These are phyloP conservation scores for Picus viridis DNA, from an alignment of 2,797 vertebrate species.

Conservation along the genomic window DNA sequence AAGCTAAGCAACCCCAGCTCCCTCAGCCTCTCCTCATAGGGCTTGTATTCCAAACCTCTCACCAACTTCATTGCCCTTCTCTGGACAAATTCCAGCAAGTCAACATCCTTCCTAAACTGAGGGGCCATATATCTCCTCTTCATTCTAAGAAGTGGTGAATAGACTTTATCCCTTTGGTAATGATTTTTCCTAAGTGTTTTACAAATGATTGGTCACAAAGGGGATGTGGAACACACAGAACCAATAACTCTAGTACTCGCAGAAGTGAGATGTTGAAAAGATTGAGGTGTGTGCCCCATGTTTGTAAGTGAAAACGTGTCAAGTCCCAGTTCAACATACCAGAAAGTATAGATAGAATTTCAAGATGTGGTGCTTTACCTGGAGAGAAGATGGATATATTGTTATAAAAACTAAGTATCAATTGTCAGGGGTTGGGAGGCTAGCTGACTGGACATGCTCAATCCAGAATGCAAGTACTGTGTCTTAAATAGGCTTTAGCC, in stretches of 20 bases:
- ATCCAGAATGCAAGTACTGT: background rate
- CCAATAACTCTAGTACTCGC: background rate
- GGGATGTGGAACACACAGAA: background rate
- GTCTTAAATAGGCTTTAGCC: background rate
- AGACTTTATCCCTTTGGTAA: background rate
- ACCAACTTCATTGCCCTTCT: too few relatives aligned
- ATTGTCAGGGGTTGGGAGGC: background rate
- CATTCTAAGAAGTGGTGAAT: background rate
- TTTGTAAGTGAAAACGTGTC: background rate
- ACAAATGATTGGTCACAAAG: background rate
- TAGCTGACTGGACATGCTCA: background rate
- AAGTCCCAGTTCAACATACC: background rate
- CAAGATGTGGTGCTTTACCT: background rate
- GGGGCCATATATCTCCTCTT: background rate
- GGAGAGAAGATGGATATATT: background rate
- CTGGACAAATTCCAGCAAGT: too few relatives aligned
- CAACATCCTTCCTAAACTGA: too few relatives aligned
- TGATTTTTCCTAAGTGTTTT: slow-evolving; percentile 24
- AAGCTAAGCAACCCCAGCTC: too few relatives aligned
- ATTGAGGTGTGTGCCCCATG: background rate
- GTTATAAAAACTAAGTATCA: background rate
- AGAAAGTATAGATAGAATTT: background rate
- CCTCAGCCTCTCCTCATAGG: too few relatives aligned
- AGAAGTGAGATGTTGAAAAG: background rate
- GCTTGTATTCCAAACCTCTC: too few relatives aligned